These are phyloP conservation scores for Melinaea menophilus DNA, from an alignment of 2,888 invertebrate species.

Conservation along the genomic window DNA sequence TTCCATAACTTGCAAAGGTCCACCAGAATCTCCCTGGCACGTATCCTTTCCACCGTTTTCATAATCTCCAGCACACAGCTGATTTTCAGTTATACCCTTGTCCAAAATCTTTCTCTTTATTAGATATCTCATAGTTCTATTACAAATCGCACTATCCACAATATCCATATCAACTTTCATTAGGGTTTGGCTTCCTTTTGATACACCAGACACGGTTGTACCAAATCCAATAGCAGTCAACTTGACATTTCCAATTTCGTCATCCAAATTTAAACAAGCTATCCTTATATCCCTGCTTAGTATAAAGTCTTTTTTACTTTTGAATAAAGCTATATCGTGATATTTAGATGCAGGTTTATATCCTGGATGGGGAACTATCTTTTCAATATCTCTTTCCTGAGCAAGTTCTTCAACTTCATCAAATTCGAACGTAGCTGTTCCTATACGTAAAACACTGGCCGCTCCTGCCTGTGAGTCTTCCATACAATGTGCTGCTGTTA, in stretches of 20 bases:
- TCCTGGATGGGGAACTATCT: constrained; percentile 73
- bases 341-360: constrained; percentile 76
- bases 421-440: constrained; percentile 74
- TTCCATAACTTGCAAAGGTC: constrained; percentile 65
- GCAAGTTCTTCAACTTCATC: constrained; percentile 70
- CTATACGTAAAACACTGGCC: constrained; percentile 72
- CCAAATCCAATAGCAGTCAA: constrained; percentile 82
- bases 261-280: constrained; percentile 74
- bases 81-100: constrained; percentile 55
- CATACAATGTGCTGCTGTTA: constrained; percentile 69
- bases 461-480: constrained; percentile 66
- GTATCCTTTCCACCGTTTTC: constrained; percentile 67
- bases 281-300: constrained; percentile 78
- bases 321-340: constrained; percentile 83
- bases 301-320: constrained; percentile 65
- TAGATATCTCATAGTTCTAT: constrained; percentile 59
- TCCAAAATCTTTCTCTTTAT: constrained; percentile 55
- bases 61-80: constrained; percentile 71
- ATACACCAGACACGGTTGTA: constrained; percentile 65
- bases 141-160: constrained; percentile 52
- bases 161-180: constrained; percentile 72
- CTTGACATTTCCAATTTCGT: constrained; percentile 42
- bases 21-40: constrained; percentile 73
- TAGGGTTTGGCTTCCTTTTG: constrained; percentile 60
- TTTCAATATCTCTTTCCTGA: constrained; percentile 68